A percentile compares a stretch with the other conserved stretches of the same genome.
phyloP scores from a whole-genome alignment of 2,888 invertebrate species.

The Polyploca ridens region DNA sequence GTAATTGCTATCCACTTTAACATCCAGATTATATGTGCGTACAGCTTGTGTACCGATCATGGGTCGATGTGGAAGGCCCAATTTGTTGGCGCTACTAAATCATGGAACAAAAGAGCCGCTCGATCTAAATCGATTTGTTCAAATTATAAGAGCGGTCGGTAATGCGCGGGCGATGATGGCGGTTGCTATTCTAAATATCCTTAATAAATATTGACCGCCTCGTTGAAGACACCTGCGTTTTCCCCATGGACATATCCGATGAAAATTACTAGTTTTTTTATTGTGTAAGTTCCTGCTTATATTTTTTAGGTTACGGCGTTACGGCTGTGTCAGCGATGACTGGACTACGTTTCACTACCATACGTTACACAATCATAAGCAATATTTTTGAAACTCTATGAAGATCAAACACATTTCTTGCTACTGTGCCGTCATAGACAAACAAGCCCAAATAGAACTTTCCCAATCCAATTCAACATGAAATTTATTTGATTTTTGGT shows the following conservation, averaged over 20 bases:
- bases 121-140: conserved; percentile 82
- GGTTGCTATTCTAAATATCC: conserved; percentile 42
- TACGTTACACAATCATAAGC: not conserved
- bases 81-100: conserved; percentile 81
- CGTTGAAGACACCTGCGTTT: conserved; percentile 47
- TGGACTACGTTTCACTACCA: not conserved
- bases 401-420: conserved; percentile 9
- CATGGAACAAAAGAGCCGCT: conserved; percentile 79
- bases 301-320: too few relatives aligned
- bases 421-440: conserved; percentile 14
- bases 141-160: conserved; percentile 67
- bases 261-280: conserved; percentile 11
- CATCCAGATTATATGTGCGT: conserved; percentile 64
- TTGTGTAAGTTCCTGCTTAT: not conserved
- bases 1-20: conserved; percentile 74
- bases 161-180: conserved; percentile 42
- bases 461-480: conserved; percentile 32
- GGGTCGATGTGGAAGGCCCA: conserved; percentile 64
- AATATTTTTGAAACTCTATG: not conserved
- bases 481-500: conserved; percentile 31
- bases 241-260: conserved; percentile 29
- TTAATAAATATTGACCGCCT: conserved; percentile 67
- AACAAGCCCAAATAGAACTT: conserved; percentile 31
- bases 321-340: not conserved
- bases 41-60: conserved; percentile 58